Conservation (phyloP, 2,113 vertebrate genomes). For the Glareola pratincola region DNA sequence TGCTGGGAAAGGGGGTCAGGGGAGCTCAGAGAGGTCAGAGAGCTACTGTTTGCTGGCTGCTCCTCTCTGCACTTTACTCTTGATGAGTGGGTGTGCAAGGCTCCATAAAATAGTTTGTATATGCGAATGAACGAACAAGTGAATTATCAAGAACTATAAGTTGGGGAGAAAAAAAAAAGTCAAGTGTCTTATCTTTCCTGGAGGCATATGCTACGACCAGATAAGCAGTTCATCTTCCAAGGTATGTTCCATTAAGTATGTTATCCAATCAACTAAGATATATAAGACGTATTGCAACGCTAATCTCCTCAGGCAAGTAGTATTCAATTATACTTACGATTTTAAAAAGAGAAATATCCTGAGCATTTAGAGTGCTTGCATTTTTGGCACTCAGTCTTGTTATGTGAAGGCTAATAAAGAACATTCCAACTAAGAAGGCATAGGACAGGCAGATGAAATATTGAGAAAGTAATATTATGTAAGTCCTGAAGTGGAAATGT, state of each 20-base stretch:
- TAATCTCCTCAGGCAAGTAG: constrained; percentile 12
- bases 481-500: neutral
- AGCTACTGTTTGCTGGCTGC: neutral
- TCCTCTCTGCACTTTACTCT: neutral
- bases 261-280: constrained; percentile 28
- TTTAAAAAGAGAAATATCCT: constrained; percentile 23
- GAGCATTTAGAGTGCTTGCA: constrained; percentile 2
- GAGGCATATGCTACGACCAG: neutral
- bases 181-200: constrained; percentile 6
- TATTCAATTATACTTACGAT: constrained; percentile 41
- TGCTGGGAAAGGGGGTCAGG: neutral
- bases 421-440: neutral
- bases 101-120: neutral
- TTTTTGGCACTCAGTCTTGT: neutral
- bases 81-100: neutral
- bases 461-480: neutral
- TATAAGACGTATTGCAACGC: constrained; percentile 10
- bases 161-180: neutral
- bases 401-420: constrained; percentile 20
- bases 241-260: constrained; percentile 44
- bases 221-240: constrained; percentile 47
- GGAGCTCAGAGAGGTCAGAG: neutral
- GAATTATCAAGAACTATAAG: neutral
- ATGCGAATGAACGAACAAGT: constrained; percentile 4
- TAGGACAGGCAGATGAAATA: constrained; percentile 33